Percentiles rank a stretch among this genome's conserved stretches.
phyloP scores from a whole-genome alignment of 2,113 vertebrate species.

The Sylvietta virens region DNA sequence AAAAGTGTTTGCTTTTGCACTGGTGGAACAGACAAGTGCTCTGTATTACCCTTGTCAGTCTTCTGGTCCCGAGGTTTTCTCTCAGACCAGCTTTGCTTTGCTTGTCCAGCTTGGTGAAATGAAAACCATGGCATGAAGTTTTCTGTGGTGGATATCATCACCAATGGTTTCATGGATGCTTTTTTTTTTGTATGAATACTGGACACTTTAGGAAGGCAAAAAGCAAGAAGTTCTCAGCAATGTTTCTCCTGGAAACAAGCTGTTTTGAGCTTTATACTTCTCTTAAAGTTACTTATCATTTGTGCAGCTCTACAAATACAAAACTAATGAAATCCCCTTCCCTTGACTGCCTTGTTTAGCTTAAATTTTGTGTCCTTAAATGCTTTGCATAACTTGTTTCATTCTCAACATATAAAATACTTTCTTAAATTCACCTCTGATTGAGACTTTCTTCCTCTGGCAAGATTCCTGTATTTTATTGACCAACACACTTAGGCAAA shows the following conservation, averaged over 20 bases:
- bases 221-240: not conserved
- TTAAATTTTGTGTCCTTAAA: not conserved
- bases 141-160: not conserved
- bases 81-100: not conserved
- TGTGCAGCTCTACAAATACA: not conserved
- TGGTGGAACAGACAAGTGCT: not conserved
- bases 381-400: not conserved
- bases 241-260: not conserved
- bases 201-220: not conserved
- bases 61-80: not conserved
- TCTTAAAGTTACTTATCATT: not conserved
- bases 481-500: not conserved
- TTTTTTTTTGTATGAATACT: not conserved
- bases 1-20: not conserved
- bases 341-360: not conserved
- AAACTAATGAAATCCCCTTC: not conserved
- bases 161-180: not conserved
- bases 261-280: not conserved
- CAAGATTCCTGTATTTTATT: not conserved
- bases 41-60: not conserved
- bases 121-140: not conserved
- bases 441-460: not conserved
- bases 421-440: not conserved
- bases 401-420: not conserved
- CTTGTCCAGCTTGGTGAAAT: not conserved